Conservation (phyloP, 2,113 vertebrate genomes). For the Oostethus manadensis region DNA sequence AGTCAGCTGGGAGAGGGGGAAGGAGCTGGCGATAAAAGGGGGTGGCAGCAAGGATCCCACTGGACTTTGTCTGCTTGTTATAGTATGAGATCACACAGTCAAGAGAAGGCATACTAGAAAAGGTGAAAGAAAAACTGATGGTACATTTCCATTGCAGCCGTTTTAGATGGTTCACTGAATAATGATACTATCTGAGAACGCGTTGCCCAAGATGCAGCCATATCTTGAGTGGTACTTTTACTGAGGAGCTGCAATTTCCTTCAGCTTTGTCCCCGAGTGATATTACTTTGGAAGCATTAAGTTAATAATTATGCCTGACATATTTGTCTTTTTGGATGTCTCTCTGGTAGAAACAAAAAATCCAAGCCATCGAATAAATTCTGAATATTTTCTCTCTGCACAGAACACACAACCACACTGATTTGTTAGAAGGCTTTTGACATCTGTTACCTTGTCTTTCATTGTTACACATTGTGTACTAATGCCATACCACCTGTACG, state of each 20-base stretch:
- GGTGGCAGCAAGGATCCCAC: slow-evolving; percentile 39
- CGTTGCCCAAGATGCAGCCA: slow-evolving; percentile 58
- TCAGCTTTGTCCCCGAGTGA: slow-evolving; percentile 59
- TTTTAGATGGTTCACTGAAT: slow-evolving; percentile 34
- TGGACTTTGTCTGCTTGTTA: slow-evolving; percentile 67
- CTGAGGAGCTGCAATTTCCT: slow-evolving; percentile 64
- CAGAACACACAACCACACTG: slow-evolving; percentile 25
- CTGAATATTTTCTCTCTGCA: slow-evolving; percentile 30
- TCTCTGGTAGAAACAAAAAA: slow-evolving; percentile 20
- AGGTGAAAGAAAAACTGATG: slow-evolving; percentile 39
- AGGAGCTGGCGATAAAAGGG: slow-evolving; percentile 24
- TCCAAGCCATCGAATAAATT: slow-evolving; percentile 54
- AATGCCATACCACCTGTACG: slow-evolving; percentile 30
- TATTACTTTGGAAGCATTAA: slow-evolving; percentile 68
- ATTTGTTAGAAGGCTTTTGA: slow-evolving; percentile 34
- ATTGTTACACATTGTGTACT: slow-evolving; percentile 29
- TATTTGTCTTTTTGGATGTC: slow-evolving; percentile 57
- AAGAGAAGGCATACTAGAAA: slow-evolving; percentile 40
- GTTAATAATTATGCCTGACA: slow-evolving; percentile 67
- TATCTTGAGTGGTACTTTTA: slow-evolving; percentile 52
- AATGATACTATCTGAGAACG: slow-evolving; percentile 43
- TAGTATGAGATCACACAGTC: slow-evolving; percentile 64
- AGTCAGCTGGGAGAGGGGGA: slow-evolving; percentile 35
- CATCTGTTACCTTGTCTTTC: slow-evolving; percentile 29
- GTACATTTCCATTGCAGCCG: slow-evolving; percentile 19